phyloP scores from a whole-genome alignment of 2,113 vertebrate species.

The Entelurus aequoreus region DNA sequence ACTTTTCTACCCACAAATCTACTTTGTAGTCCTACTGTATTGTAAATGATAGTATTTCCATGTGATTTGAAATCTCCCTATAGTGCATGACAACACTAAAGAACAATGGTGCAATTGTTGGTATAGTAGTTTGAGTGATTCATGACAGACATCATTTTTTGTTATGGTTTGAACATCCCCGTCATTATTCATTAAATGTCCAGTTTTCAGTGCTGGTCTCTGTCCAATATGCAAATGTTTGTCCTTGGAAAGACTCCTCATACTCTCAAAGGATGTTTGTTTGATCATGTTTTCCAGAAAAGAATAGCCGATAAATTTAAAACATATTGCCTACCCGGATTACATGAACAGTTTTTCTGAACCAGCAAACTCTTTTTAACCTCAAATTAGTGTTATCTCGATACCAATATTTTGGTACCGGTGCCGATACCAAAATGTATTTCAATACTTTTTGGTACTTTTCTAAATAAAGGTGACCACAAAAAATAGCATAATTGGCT shows the following conservation, averaged over 20 bases:
- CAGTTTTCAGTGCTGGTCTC: neutral
- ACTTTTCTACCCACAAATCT: constrained; percentile 1
- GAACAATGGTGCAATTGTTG: neutral
- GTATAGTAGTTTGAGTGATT: neutral
- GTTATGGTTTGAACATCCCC: neutral
- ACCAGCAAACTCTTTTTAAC: no score
- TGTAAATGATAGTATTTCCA: constrained; percentile 18
- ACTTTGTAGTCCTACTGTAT: neutral
- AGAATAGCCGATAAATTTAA: neutral
- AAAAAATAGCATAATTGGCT: no score
- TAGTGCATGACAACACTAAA: neutral
- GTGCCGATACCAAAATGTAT: no score
- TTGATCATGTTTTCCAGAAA: neutral
- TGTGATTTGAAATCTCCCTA: constrained; percentile 6
- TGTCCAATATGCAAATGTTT: neutral
- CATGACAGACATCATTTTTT: neutral
- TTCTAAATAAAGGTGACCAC: no score
- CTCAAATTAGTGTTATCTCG: no score
- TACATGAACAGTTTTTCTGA: neutral
- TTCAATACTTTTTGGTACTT: no score
- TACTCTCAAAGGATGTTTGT: neutral
- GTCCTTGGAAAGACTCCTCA: neutral
- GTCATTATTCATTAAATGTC: neutral
- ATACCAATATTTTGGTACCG: no score
- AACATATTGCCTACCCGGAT: neutral